These are phyloP conservation scores for Hycleus cichorii DNA, from an alignment of 1,140 invertebrate genomes.

Conservation along the genomic window DNA sequence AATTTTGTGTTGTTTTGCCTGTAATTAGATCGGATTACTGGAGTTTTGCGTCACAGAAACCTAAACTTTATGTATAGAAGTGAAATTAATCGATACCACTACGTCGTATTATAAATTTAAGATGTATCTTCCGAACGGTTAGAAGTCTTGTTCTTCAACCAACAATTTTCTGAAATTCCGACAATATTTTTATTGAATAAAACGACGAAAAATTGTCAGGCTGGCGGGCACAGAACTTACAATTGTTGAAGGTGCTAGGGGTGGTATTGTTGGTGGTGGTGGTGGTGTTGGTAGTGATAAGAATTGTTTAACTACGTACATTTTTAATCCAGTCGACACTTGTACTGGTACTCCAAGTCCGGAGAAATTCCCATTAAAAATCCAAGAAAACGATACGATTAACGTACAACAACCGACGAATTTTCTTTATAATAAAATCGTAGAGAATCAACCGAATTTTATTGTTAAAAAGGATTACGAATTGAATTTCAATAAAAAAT, in stretches of 20 bases:
- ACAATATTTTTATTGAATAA: too few species aligned
- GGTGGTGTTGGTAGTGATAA: conserved; percentile 27
- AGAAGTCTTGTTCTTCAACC: too few species aligned
- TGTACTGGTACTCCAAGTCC: conserved; percentile 37
- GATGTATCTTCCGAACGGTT: too few species aligned
- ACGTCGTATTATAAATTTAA: too few species aligned
- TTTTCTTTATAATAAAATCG: conserved; percentile 31
- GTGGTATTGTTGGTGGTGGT: neutral
- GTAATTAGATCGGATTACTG: too few species aligned
- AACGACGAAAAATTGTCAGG: conserved; percentile 17
- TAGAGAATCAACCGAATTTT: conserved; percentile 33
- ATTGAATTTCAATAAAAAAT: conserved; percentile 30
- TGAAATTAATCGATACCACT: too few species aligned
- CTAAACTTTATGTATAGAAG: too few species aligned
- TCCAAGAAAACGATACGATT: neutral
- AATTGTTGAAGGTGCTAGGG: conserved; percentile 20
- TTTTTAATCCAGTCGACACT: conserved; percentile 39
- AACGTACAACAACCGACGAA: conserved; percentile 17
- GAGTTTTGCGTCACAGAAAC: too few species aligned
- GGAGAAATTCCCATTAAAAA: conserved; percentile 24
- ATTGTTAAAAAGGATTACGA: conserved; percentile 30
- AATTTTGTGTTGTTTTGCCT: too few species aligned
- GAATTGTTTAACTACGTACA: conserved; percentile 39
- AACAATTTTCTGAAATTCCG: too few species aligned
- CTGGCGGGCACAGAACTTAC: conserved; percentile 36